A percentile compares a stretch with the other conserved stretches of the same genome.
These are phyloP conservation scores for Sminthurinus signatus DNA, from an alignment of 1,140 invertebrate genomes.

Conservation along the genomic window DNA sequence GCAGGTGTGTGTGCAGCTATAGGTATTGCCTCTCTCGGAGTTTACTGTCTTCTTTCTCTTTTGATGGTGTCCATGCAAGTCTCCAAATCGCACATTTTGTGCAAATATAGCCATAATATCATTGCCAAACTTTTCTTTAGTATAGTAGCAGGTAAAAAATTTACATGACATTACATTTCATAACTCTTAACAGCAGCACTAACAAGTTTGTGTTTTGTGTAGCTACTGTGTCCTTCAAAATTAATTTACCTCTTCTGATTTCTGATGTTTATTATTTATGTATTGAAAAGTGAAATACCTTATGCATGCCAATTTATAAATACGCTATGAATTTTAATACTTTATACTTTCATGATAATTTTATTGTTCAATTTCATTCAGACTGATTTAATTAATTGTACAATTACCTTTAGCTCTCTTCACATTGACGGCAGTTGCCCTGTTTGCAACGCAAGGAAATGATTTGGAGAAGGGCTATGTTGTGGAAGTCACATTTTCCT, in stretches of 20 bases:
- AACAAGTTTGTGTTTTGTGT: background rate
- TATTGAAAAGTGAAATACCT: too few species aligned
- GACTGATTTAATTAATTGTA: too few species aligned
- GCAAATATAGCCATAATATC: constrained; percentile 65
- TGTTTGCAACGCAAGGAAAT: constrained; percentile 76
- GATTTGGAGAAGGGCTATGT: constrained; percentile 63
- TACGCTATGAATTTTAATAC: too few species aligned
- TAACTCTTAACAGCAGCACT: too few species aligned
- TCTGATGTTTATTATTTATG: too few species aligned
- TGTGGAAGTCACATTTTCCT: constrained; percentile 67
- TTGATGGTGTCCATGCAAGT: constrained; percentile 67
- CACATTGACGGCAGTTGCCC: constrained; percentile 65
- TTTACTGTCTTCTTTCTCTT: constrained; percentile 67
- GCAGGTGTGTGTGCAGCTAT: constrained; percentile 66
- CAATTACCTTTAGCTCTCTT: constrained; percentile 60
- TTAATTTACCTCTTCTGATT: too few species aligned
- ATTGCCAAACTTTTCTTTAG: constrained; percentile 68
- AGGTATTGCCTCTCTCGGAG: constrained; percentile 60
- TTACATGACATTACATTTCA: too few species aligned
- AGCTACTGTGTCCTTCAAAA: too few species aligned
- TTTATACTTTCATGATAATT: too few species aligned
- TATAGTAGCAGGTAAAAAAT: constrained; percentile 68
- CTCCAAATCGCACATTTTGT: constrained; percentile 45
- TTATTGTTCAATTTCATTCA: too few species aligned
- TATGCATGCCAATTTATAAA: too few species aligned